Percentiles rank a stretch among this genome's conserved stretches.
phyloP scores from a whole-genome alignment of 2,888 invertebrate genomes.

The Acronicta psi region DNA sequence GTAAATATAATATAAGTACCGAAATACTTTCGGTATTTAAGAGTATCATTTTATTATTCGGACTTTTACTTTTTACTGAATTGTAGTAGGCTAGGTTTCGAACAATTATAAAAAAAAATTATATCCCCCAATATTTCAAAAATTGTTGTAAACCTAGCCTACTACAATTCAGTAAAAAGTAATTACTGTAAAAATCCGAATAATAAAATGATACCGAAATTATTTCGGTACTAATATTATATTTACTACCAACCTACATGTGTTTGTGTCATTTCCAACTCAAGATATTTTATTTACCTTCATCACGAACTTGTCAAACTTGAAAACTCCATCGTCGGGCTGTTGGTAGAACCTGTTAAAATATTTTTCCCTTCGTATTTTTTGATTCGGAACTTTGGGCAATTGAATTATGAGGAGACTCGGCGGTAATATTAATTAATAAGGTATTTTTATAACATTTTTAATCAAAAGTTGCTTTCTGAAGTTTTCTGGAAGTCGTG shows the following conservation, averaged over 20 bases:
- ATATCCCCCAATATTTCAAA: too few species aligned
- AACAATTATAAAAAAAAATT: too few species aligned
- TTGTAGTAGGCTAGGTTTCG: too few species aligned
- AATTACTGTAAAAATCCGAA: too few species aligned
- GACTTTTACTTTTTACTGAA: too few species aligned
- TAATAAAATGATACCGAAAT: too few species aligned
- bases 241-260: slow-evolving; percentile 4
- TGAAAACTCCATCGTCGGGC: slow-evolving; percentile 28
- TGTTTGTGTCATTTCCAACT: slow-evolving; percentile 15
- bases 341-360: slow-evolving; percentile 3
- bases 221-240: not conserved
- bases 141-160: too few species aligned
- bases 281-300: slow-evolving; percentile 36
- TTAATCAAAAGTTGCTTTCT: not conserved
- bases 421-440: not conserved
- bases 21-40: too few species aligned
- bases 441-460: not conserved
- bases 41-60: too few species aligned
- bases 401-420: slow-evolving; percentile 14
- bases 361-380: slow-evolving; percentile 15
- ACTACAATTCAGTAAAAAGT: too few species aligned
- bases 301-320: slow-evolving; percentile 46
- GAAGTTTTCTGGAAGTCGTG: not conserved
- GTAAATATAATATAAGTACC: too few species aligned
- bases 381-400: slow-evolving; percentile 10